Conservation (phyloP, 2,888 invertebrate species). For the Agrochola lota region DNA sequence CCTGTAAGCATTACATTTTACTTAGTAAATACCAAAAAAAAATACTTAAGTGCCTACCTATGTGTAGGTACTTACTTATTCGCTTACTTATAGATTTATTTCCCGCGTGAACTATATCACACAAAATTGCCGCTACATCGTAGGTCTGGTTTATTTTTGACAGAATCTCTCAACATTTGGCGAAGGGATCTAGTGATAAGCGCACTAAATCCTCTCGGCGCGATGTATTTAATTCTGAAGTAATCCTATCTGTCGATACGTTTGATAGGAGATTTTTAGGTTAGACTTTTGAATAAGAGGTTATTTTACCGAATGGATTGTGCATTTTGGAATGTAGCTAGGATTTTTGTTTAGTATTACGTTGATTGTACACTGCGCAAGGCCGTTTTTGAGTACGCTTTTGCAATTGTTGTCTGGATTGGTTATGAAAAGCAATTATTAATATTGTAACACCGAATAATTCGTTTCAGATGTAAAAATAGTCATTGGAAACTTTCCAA, state of each 20-base stretch:
- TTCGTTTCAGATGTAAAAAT: too few species aligned
- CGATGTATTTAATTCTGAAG: conserved; percentile 59
- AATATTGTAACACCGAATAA: too few species aligned
- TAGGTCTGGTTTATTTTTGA: conserved; percentile 63
- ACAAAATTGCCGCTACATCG: conserved; percentile 46
- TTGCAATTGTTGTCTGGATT: background rate
- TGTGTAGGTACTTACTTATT: conserved; percentile 1
- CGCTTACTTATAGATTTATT: conserved; percentile 52
- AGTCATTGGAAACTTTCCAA: too few species aligned
- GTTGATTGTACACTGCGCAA: background rate
- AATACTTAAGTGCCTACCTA: background rate
- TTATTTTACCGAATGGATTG: background rate
- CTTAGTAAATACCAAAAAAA: conserved; percentile 5
- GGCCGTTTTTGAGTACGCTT: background rate
- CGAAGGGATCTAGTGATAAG: conserved; percentile 64
- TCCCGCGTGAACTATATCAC: conserved; percentile 43
- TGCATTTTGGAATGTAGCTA: background rate
- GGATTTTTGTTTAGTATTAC: background rate
- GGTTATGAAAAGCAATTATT: too few species aligned
- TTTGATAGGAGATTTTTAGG: conserved; percentile 46
- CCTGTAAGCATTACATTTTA: background rate
- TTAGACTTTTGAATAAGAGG: conserved; percentile 17
- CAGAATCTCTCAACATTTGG: conserved; percentile 63
- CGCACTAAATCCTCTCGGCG: conserved; percentile 58
- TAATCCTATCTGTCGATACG: conserved; percentile 57